Conservation (phyloP, 2,113 vertebrate genomes). For the Elephantulus edwardii region DNA sequence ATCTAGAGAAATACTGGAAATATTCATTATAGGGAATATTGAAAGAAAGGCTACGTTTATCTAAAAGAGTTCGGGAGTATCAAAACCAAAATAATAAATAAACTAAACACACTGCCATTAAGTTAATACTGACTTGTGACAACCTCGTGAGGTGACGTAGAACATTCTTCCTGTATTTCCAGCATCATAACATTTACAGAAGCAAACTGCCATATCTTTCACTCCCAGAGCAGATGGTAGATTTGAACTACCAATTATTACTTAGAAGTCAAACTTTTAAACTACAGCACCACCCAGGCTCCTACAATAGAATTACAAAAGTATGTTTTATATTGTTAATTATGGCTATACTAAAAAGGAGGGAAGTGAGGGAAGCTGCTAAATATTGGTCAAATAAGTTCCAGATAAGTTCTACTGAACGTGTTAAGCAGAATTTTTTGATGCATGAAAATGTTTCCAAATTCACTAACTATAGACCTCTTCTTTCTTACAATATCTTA, state of each 20-base stretch:
- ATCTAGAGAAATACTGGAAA: constrained; percentile 18
- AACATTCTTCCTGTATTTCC: too few relatives aligned
- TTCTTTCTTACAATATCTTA: background rate
- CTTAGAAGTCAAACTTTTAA: background rate
- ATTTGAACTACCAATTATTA: background rate
- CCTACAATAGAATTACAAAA: background rate
- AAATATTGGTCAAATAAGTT: background rate
- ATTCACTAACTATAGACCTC: background rate
- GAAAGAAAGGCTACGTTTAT: background rate
- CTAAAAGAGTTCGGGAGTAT: background rate
- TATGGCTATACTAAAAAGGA: background rate
- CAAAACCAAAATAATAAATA: background rate
- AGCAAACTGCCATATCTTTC: background rate
- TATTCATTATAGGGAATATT: background rate
- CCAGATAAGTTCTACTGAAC: background rate
- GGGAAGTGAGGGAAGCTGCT: accelerated
- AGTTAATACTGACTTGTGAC: background rate
- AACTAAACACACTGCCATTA: background rate
- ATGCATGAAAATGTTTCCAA: background rate
- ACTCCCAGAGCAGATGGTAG: background rate
- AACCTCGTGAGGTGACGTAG: too few relatives aligned
- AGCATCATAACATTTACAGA: background rate
- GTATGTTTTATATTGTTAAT: background rate
- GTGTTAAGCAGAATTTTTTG: background rate
- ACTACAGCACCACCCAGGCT: too few relatives aligned